These are phyloP conservation scores for Chaetodon trifasciatus DNA, from an alignment of 2,797 vertebrate species.

Conservation along the genomic window DNA sequence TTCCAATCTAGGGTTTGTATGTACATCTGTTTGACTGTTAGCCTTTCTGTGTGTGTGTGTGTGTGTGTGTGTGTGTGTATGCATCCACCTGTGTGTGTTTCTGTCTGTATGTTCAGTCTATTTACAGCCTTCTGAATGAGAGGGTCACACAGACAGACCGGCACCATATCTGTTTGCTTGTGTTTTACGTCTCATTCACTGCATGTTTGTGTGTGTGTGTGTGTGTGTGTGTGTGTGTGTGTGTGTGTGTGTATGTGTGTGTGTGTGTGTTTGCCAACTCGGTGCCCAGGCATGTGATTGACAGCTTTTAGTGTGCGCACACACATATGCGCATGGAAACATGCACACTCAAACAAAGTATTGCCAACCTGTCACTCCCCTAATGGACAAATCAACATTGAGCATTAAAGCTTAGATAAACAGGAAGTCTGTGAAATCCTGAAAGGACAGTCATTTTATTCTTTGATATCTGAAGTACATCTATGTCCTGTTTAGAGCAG, in stretches of 20 bases:
- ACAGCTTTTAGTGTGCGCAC: conserved; percentile 32
- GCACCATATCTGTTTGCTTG: conserved; percentile 57
- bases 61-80: conserved; percentile 74
- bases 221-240: conserved; percentile 5
- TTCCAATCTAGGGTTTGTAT: conserved; percentile 59
- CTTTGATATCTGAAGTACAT: not conserved
- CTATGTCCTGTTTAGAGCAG: conserved; percentile 3
- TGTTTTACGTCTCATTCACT: conserved; percentile 50
- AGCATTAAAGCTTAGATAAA: conserved; percentile 19
- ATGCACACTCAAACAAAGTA: conserved; percentile 16
- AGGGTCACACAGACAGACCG: conserved; percentile 53
- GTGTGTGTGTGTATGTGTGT: conserved; percentile 1
- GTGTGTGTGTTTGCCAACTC: conserved; percentile 29
- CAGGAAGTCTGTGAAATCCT: conserved; percentile 32
- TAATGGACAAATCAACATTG: conserved; percentile 8
- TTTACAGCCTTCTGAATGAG: conserved; percentile 55
- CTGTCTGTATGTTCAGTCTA: conserved; percentile 57
- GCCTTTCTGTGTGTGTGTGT: conserved; percentile 30
- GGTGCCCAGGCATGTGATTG: conserved; percentile 29
- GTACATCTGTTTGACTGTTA: conserved; percentile 55
- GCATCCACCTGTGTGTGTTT: conserved; percentile 35
- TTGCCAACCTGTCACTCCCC: conserved; percentile 21
- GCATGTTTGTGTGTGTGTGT: conserved; percentile 19
- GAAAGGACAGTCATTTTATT: conserved; percentile 6
- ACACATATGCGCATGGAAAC: conserved; percentile 21